A percentile compares a stretch with the other conserved stretches of the same genome.
Evolutionary conservation across 2,113 vertebrate genomes (phyloP).

Genomic region (Potamarius usumacintae): DNA sequence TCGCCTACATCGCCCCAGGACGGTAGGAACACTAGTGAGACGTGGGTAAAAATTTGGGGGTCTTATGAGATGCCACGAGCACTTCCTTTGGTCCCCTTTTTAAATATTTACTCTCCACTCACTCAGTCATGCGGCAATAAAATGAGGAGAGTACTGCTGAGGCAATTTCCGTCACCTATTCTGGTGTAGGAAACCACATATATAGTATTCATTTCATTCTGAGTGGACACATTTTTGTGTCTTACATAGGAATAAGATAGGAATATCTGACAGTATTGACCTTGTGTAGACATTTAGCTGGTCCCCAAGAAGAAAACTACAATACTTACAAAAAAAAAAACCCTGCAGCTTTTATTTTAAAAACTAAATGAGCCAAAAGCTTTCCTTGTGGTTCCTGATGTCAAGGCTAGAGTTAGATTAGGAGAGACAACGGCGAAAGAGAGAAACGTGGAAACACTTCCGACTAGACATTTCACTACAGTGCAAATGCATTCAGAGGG

Average conservation of each 20-base stretch:
- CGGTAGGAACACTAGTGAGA: slow-evolving; percentile 27
- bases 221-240: neutral
- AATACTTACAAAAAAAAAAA: neutral
- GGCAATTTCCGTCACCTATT: slow-evolving; percentile 27
- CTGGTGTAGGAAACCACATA: slow-evolving; percentile 17
- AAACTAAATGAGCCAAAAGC: neutral
- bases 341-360: neutral
- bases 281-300: neutral
- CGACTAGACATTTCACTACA: neutral
- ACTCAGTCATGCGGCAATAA: slow-evolving; percentile 52
- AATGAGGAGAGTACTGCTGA: slow-evolving; percentile 27
- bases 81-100: slow-evolving; percentile 37
- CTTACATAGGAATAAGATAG: neutral
- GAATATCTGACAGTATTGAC: neutral
- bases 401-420: neutral
- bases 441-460: neutral
- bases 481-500: neutral
- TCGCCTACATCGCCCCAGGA: slow-evolving; percentile 27
- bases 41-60: neutral
- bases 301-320: too few relatives aligned
- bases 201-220: slow-evolving; percentile 15
- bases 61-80: slow-evolving; percentile 43
- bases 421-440: slow-evolving; percentile 16
- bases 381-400: neutral
- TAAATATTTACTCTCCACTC: slow-evolving; percentile 55